Evolutionary conservation across 2,888 invertebrate species (phyloP).

Genomic region (Callimorpha dominula): DNA sequence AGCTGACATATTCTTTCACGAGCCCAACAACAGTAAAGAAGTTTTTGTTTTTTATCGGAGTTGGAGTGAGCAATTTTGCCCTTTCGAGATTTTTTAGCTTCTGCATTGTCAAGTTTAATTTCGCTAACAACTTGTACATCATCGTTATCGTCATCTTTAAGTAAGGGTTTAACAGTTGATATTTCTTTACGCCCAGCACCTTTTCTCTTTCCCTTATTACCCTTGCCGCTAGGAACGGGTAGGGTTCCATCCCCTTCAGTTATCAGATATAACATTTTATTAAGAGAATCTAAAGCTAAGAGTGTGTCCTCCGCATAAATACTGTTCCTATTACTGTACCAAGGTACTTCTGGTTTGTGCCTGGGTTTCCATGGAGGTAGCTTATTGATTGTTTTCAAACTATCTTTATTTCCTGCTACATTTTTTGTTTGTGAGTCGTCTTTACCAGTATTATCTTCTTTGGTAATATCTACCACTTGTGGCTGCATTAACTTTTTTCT

Average conservation of each 20-base stretch:
- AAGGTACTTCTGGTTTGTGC: constrained; percentile 31
- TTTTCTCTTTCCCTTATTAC: background rate
- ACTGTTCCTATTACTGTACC: constrained; percentile 20
- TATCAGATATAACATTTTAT: constrained; percentile 70
- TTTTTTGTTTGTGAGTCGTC: constrained; percentile 1
- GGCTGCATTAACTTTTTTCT: background rate
- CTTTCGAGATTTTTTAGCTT: background rate
- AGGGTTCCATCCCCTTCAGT: constrained; percentile 20
- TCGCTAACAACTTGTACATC: constrained; percentile 21
- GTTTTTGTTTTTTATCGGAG: constrained; percentile 23
- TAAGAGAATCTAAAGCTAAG: constrained; percentile 68
- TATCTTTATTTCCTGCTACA: constrained; percentile 1
- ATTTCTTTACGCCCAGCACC: background rate
- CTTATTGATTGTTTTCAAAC: background rate
- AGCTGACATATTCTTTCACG: constrained; percentile 40
- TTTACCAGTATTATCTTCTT: constrained; percentile 2
- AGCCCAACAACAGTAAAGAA: constrained; percentile 68
- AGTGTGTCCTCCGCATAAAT: constrained; percentile 44
- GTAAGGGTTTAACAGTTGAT: background rate
- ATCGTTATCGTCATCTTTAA: constrained; percentile 3
- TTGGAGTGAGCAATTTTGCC: background rate
- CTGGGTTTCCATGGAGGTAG: constrained; percentile 29
- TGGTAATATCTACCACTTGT: constrained; percentile 12
- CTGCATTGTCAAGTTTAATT: background rate
- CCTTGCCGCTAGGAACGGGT: background rate